Conservation (phyloP, 2,797 vertebrate genomes). For the Molossus molossus region DNA sequence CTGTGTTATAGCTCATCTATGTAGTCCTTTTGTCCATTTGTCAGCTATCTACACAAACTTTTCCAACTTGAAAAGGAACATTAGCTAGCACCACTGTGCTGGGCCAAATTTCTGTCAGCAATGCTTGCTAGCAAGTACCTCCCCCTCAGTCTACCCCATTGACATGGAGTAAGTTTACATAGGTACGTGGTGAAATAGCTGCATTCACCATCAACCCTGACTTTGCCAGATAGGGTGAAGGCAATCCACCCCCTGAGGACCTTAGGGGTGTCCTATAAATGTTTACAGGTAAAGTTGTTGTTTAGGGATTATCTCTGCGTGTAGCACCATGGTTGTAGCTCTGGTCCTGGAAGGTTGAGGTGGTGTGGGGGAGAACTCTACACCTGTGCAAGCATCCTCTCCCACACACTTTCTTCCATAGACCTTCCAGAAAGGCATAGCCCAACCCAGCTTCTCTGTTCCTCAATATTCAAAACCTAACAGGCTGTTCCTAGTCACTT, state of each 20-base stretch:
- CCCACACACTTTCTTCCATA: too few species aligned
- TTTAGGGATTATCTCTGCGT: background rate
- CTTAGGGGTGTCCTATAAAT: background rate
- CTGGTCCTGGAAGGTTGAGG: background rate
- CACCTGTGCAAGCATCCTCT: background rate
- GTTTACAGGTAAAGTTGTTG: background rate
- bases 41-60: background rate
- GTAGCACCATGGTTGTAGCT: background rate
- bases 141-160: background rate
- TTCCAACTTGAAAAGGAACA: background rate
- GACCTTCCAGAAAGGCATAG: background rate
- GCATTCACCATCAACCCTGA: background rate
- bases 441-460: background rate
- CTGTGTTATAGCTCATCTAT: background rate
- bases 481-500: background rate
- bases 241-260: background rate
- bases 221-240: background rate
- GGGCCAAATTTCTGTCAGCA: background rate
- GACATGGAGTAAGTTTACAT: background rate
- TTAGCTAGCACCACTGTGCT: background rate
- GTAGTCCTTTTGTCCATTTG: background rate
- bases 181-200: background rate
- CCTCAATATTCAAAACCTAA: background rate
- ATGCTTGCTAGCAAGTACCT: background rate
- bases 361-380: background rate